phyloP scores from a whole-genome alignment of 2,113 vertebrate species.

The Microtus oregoni region DNA sequence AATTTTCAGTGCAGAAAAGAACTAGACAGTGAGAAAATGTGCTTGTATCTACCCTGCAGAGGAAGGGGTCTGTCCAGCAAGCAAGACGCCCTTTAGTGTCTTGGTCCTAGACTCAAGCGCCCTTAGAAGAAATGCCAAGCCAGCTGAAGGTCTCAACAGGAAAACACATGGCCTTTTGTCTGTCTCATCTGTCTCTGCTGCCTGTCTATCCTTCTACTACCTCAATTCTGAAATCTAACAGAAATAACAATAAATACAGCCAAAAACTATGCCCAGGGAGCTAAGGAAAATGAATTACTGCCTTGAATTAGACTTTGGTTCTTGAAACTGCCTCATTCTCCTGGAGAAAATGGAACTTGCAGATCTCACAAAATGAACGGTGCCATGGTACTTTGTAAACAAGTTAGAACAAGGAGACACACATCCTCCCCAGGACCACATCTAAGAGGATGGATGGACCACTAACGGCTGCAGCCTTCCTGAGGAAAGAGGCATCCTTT shows the following conservation, averaged over 20 bases:
- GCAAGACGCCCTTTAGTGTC: rapidly evolving
- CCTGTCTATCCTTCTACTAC: neutral
- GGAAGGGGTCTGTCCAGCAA: too few relatives aligned
- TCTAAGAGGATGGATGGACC: neutral
- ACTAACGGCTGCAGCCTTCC: neutral
- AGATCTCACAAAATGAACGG: neutral
- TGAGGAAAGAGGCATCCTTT: neutral
- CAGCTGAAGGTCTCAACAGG: neutral
- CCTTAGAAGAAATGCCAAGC: neutral
- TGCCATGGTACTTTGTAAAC: neutral
- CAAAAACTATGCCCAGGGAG: neutral
- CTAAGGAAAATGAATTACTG: neutral
- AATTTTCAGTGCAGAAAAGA: neutral
- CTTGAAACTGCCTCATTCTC: neutral
- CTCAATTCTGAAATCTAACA: neutral
- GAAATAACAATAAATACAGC: neutral
- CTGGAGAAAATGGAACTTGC: neutral
- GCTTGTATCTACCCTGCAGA: neutral
- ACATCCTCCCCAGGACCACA: neutral
- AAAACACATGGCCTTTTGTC: neutral
- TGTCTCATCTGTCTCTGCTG: neutral
- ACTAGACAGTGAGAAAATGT: neutral
- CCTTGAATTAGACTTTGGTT: neutral
- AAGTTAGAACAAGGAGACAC: rapidly evolving
- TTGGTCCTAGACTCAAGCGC: rapidly evolving